Evolutionary conservation across 2,888 invertebrate species (phyloP), one percentile per base, ranked within the genome.

Genomic region (Podotricha telesiphe): DNA sequence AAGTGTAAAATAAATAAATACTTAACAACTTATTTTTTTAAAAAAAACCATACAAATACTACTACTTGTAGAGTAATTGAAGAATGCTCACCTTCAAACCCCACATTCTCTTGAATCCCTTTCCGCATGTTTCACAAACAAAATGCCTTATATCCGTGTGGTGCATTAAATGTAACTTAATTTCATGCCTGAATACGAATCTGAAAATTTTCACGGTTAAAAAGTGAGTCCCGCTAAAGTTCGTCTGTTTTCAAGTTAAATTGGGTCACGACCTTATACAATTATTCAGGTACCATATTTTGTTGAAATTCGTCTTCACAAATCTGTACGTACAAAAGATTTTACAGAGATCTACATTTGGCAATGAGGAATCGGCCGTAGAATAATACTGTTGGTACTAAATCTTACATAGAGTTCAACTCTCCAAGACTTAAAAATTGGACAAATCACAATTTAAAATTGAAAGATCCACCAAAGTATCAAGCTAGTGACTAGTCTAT

Each of bases 121-220:
- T 83, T 0, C 89, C 89, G 55, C 88, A 88, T 4, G 78, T 73
- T 55, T 88, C 83, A 66, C 88, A 88, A 45, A 87, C 75, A 63
- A 65, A 78, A 34, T 75, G 70, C n/a, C 74, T 78, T 4, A 75
- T 70, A 28, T 76, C 75, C 13, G 74, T 72, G 68, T 87, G 86
- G 19, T 78, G 71, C 8, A 68, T 75, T 37, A 87, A 51, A 68
- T 88, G 88, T 0, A 71, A 69, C 65, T 73, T 75, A 22, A 88
- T 81, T 68, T 74, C 62, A 65, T 79, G 53, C 63, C 78, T 76
- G 70, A 76, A 82, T 17, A 81, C 71, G 68, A 79, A 83, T 53
- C 83, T 84, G 77, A 68, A 56, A 65, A 47, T 59, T 56, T 55
- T n/a, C 28, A 53, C 34, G 59, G 51, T 62, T 59, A 22, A 22